A percentile compares a stretch with the other conserved stretches of the same genome.
Evolutionary conservation across 2,888 invertebrate species (phyloP).

Genomic region (Cosmia trapezina): DNA sequence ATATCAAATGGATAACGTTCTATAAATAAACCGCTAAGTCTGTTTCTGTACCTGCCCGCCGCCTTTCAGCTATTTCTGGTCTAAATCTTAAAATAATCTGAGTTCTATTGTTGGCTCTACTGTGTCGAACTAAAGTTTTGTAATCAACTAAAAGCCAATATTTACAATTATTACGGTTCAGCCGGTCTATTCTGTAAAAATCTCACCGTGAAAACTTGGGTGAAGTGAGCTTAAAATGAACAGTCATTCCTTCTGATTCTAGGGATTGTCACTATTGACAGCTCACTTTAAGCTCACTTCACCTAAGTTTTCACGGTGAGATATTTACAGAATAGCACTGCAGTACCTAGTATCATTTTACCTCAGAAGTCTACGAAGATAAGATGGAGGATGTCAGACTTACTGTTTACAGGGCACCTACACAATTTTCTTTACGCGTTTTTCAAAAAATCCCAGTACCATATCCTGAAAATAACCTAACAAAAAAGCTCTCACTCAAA

Average conservation of each 20-base stretch:
- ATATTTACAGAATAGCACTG: too few species aligned
- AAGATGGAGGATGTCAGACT: neutral
- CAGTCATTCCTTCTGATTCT: too few species aligned
- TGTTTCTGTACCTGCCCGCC: neutral
- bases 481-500: slow-evolving; percentile 3
- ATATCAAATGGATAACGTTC: too few species aligned
- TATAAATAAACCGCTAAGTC: neutral
- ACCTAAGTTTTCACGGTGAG: too few species aligned
- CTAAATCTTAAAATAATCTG: slow-evolving; percentile 5
- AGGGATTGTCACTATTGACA: too few species aligned
- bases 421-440: too few species aligned
- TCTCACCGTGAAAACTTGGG: too few species aligned
- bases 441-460: too few species aligned
- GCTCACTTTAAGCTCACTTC: too few species aligned
- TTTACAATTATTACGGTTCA: neutral
- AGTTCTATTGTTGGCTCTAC: neutral
- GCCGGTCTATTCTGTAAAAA: too few species aligned
- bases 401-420: neutral
- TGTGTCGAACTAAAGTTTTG: neutral
- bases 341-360: slow-evolving; percentile 2
- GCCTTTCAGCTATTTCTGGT: neutral
- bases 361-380: neutral
- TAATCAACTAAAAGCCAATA: slow-evolving; percentile 13
- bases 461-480: slow-evolving; percentile 5
- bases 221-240: too few species aligned